Base-by-base conservation (phyloP, 1,140 invertebrate genomes). In the Neodiprion fabricii region DNA sequence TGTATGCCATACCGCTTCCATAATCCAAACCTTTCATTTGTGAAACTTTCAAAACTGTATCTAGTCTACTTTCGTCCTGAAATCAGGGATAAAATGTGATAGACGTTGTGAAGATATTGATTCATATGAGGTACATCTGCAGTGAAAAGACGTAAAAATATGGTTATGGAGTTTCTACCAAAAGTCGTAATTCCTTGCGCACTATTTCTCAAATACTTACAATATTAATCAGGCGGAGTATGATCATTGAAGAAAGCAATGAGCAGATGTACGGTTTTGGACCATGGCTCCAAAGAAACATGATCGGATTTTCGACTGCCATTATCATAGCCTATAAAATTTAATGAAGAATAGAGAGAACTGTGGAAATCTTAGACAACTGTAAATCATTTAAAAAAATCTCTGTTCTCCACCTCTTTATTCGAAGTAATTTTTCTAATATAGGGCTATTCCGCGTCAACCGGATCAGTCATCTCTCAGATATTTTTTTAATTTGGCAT, bases 1-100 rank as follows among this genome's bases (percentile, higher is more conserved):
- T 92, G 17, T 90, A 90, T 1, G 93, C 93, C 92, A 94, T 93
- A 7, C 91, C 90, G 9, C 88, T 88, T 0, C 92, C 93, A 80
- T 92, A 93, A 82, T 91, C 89, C 7, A 91, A 79, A 1, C 90
- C 89, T n/a, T 76, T 76, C 75, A 85, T 74, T 70, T 72, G 28
- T 75, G 74, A 48, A 67, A 77, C 28, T 69, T 48, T 21, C 49
- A 65, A 65, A 65, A 7, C n/a, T 65, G 68, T 73, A 28, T 17
- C 66, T 74, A 49, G 9, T 61, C 53, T 61, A 9, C 53, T 14
- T 61, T 61, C 53, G 53, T 61, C 53, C 53, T 61, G n/a, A 5
- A 40, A 61, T 61, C 5, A 61, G 8, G 7, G 4, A 61, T 5
- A 61, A 61, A 61, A 5, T 5, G 9, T 61, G 53, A 7, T 40